Conservation (phyloP, 2,113 vertebrate genomes). For the Pithys albifrons region DNA sequence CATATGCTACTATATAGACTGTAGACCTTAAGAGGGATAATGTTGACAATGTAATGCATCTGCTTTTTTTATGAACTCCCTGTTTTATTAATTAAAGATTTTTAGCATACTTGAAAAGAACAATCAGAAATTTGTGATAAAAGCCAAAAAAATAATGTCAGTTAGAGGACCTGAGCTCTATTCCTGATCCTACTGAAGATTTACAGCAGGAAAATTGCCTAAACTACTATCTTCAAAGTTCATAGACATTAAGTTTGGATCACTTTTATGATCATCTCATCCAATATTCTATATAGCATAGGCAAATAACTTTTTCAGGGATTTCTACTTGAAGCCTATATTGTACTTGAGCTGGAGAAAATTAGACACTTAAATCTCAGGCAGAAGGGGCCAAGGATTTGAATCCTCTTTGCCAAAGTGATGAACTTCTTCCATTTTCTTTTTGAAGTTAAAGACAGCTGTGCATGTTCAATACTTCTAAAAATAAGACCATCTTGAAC, state of each 20-base stretch:
- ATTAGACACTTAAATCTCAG: constrained; percentile 42
- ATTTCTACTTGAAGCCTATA: constrained; percentile 9
- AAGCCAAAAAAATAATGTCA: neutral
- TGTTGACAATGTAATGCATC: neutral
- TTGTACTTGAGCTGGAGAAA: constrained; percentile 36
- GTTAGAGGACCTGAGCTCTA: neutral
- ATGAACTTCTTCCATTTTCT: constrained; percentile 39
- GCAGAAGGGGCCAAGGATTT: constrained; percentile 20
- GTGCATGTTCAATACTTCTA: neutral
- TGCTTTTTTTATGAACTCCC: neutral
- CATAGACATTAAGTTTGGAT: constrained; percentile 43
- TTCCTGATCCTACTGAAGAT: neutral
- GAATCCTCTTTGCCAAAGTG: constrained; percentile 22
- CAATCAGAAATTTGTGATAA: neutral
- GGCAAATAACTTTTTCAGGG: constrained; percentile 42
- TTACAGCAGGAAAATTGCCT: constrained; percentile 28
- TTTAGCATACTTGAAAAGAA: neutral
- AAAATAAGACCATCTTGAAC: neutral
- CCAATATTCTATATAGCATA: neutral
- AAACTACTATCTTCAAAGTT: constrained; percentile 38
- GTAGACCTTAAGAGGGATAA: neutral
- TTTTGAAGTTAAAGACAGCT: constrained; percentile 12
- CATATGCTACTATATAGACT: neutral
- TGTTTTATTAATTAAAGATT: neutral
- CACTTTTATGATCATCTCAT: constrained; percentile 46